Evolutionary conservation across 2,888 invertebrate species (phyloP), one percentile per base, ranked within the genome.

Genomic region (Theodoxus fluviatilis): DNA sequence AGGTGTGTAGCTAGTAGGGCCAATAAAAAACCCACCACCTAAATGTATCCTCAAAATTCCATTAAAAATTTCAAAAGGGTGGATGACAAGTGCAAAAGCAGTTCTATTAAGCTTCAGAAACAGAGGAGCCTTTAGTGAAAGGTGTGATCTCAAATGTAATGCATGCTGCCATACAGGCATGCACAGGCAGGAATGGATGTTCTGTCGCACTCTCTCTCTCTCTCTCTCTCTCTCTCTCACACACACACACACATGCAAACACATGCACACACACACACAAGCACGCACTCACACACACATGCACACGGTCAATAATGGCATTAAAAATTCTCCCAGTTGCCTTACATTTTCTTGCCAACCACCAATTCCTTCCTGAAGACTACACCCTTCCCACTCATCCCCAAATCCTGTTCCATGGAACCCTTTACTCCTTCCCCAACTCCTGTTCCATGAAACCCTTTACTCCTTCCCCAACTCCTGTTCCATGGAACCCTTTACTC

Each of bases 311-410:
- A 4, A 22, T 9, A 18, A 25, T n/a, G n/a, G 28, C 22, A 57
- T 18, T 25, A 15, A 57, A 25, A 25, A 3, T 15, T 3, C n/a
- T 22, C 15, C 3, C 83, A 92, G 38, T 1, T 71, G 40, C 69
- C 64, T 47, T 64, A 64, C 49, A 64, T 64, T 35, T 69, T 69
- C 64, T 31, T 37, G 37, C 52, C 52, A 4, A 64, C 35, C 22
- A 64, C 64, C 38, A 69, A 55, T 31, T 69, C 64, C 31, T 69
- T 69, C 55, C 64, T 64, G 15, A 52, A 89, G 59, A 57, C 64
- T 74, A 40, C 15, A 63, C 15, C 3, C 28, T 25, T 38, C n/a
- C 55, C 3, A 61, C 7, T 38, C 22, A 9, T 67, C 6, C 22
- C 18, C 43, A 43, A 43, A 22, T 57, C 7, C 57, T 22, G 28